phyloP scores from a whole-genome alignment of 1,140 invertebrate genomes.

The Acromyrmex echinatior region DNA sequence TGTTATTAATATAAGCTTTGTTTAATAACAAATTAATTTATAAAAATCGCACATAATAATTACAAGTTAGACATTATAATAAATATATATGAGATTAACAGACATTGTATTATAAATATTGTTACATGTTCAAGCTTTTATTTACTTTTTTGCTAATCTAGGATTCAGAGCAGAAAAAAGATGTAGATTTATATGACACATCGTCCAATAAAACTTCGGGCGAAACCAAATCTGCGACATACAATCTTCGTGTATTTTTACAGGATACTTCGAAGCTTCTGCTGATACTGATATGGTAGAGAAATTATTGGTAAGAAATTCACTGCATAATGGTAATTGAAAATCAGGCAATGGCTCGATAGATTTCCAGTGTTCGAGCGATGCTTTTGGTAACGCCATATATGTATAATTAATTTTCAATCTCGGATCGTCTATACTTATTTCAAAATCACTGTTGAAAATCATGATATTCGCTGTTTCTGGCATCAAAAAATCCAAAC shows the following conservation, averaged over 20 bases:
- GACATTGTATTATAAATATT: background rate
- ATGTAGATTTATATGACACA: constrained; percentile 91
- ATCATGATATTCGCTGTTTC: constrained; percentile 93
- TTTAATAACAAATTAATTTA: no score
- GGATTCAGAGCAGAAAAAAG: constrained; percentile 63
- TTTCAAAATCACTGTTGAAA: constrained; percentile 88
- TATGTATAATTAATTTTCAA: constrained; percentile 90
- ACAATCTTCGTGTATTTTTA: constrained; percentile 88
- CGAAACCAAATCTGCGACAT: constrained; percentile 94
- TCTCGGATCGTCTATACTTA: constrained; percentile 91
- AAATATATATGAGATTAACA: no score
- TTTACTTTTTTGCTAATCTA: constrained; percentile 88
- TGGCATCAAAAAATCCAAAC: constrained; percentile 90
- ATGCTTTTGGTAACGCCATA: constrained; percentile 87
- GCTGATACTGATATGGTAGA: constrained; percentile 87
- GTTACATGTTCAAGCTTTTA: background rate
- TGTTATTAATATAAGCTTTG: constrained; percentile 27
- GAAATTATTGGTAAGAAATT: constrained; percentile 94
- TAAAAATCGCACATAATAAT: background rate
- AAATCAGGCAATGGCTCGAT: constrained; percentile 88
- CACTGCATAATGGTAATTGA: constrained; percentile 92
- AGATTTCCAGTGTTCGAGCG: constrained; percentile 88
- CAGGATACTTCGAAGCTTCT: constrained; percentile 87
- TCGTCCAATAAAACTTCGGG: constrained; percentile 94
- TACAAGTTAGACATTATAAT: no score